phyloP scores from a whole-genome alignment of 2,888 invertebrate species.

The Drosophila nr. perissopoda region DNA sequence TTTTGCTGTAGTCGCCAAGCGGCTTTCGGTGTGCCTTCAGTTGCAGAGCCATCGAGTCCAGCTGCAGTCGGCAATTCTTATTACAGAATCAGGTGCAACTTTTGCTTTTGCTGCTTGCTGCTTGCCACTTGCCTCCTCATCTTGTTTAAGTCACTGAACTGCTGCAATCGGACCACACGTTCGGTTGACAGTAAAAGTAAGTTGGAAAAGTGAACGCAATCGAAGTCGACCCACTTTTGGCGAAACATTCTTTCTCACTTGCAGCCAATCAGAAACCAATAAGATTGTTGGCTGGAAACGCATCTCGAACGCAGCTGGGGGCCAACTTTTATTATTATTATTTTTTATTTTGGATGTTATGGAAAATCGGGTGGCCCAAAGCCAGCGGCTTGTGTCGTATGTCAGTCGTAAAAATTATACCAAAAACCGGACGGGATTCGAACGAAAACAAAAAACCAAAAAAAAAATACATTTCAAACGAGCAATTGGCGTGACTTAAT shows the following conservation, averaged over 20 bases:
- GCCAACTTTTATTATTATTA: constrained; percentile 20
- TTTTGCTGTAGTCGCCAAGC: constrained; percentile 46
- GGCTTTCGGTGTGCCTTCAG: constrained; percentile 22
- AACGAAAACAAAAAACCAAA: constrained; percentile 1
- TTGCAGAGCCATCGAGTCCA: constrained; percentile 1
- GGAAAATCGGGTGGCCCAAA: constrained; percentile 73
- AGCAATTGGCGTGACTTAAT: constrained; percentile 81
- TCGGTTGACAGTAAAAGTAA: constrained; percentile 80
- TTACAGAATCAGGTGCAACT: constrained; percentile 81
- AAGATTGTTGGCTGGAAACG: constrained; percentile 29
- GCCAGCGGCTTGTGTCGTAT: constrained; percentile 66
- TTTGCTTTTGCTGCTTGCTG: constrained; percentile 65
- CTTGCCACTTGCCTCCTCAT: constrained; percentile 15
- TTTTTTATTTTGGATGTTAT: neutral
- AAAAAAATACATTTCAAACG: constrained; percentile 58
- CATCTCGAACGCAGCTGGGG: constrained; percentile 41
- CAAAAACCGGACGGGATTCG: constrained; percentile 40
- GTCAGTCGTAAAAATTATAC: constrained; percentile 61
- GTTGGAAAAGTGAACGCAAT: constrained; percentile 75
- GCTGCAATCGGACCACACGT: constrained; percentile 63
- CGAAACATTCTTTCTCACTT: constrained; percentile 42
- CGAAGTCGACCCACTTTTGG: constrained; percentile 60
- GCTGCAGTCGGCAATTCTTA: constrained; percentile 64
- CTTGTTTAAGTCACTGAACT: constrained; percentile 71
- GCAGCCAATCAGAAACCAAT: constrained; percentile 18